Evolutionary conservation across 2,113 vertebrate genomes (phyloP).

Genomic region (Ammodytes dubius): DNA sequence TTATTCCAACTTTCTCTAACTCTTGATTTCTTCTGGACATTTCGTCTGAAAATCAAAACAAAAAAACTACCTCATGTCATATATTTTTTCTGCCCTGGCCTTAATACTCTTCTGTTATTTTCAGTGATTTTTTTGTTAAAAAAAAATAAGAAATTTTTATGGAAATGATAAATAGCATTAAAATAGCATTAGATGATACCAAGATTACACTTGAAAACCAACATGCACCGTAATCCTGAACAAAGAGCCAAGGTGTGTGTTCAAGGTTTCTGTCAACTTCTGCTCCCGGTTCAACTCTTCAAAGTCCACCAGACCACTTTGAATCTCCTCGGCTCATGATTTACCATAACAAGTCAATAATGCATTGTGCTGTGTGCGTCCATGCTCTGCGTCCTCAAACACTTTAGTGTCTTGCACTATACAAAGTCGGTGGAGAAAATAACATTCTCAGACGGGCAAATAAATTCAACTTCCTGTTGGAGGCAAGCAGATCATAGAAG

Average conservation of each 20-base stretch:
- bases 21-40: no score
- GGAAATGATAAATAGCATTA: neutral
- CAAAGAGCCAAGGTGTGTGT: neutral
- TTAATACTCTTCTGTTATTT: neutral
- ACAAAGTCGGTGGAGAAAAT: neutral
- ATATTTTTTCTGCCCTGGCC: neutral
- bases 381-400: neutral
- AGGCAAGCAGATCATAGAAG: neutral
- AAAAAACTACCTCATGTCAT: no score
- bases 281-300: neutral
- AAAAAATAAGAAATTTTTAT: neutral
- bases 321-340: neutral
- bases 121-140: neutral
- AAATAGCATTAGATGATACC: neutral
- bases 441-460: neutral
- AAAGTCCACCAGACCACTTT: neutral
- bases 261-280: neutral
- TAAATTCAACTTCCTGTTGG: conserved; percentile 6
- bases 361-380: neutral
- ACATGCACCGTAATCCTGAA: conserved; percentile 3
- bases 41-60: no score
- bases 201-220: neutral
- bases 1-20: no score
- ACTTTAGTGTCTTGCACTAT: neutral
- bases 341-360: neutral